Percentiles rank a stretch among this genome's conserved stretches.
Conservation (phyloP, 2,888 invertebrate species). For the Steinernema hermaphroditum region DNA sequence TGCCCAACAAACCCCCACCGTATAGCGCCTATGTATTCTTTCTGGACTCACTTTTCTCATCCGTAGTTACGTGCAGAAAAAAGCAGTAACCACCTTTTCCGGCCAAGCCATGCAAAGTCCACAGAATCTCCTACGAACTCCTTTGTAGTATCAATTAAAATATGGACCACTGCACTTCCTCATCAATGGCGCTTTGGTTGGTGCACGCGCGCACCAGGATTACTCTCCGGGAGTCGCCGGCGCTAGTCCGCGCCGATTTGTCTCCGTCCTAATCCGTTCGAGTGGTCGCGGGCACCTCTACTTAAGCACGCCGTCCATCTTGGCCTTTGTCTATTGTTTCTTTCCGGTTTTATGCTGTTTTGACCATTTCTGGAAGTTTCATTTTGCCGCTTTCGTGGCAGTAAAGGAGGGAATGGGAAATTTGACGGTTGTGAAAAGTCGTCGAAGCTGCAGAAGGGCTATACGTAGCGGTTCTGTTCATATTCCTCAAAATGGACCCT, state of each 20-base stretch:
- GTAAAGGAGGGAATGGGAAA: too few relatives aligned
- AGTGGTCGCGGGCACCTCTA: background rate
- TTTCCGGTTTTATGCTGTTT: background rate
- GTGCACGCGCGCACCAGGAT: background rate
- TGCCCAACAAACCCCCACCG: too few relatives aligned
- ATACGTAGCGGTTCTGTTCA: too few relatives aligned
- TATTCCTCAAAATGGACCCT: too few relatives aligned
- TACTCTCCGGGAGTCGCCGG: background rate
- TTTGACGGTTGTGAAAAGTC: too few relatives aligned
- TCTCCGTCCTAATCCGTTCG: background rate
- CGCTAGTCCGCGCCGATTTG: constrained; percentile 19
- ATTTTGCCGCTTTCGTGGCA: too few relatives aligned
- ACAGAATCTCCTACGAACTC: background rate
- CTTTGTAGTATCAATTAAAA: background rate
- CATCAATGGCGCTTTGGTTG: background rate
- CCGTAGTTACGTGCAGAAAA: too few relatives aligned
- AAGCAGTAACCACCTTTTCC: background rate
- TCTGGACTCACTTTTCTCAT: too few relatives aligned
- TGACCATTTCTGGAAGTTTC: too few relatives aligned
- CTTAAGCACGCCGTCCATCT: background rate
- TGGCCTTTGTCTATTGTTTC: background rate
- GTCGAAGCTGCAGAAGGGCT: too few relatives aligned
- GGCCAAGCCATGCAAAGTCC: background rate
- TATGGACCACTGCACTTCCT: constrained; percentile 13
- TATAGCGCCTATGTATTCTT: too few relatives aligned